phyloP scores from a whole-genome alignment of 2,888 invertebrate species.

The Nowickia ferox region DNA sequence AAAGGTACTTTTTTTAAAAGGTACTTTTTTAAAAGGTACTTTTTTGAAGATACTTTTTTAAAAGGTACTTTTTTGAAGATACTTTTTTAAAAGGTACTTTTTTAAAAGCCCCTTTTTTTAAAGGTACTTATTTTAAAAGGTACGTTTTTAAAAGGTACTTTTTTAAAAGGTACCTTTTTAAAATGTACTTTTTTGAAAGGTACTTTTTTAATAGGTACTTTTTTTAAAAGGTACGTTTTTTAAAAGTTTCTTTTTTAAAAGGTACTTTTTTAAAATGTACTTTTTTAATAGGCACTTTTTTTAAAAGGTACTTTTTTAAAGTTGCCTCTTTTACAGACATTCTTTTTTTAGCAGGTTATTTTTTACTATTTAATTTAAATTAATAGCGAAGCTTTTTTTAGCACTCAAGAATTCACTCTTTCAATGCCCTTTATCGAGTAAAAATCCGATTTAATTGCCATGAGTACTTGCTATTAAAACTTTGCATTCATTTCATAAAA shows the following conservation, averaged over 20 bases:
- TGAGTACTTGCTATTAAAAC: conserved; percentile 20
- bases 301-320: conserved; percentile 4
- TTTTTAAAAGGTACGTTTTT: not conserved
- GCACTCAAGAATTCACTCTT: not conserved
- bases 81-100: not conserved
- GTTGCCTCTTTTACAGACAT: not conserved
- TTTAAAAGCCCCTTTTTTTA: not conserved
- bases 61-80: not conserved
- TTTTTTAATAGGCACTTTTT: not conserved
- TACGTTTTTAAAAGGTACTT: not conserved
- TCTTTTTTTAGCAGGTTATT: not conserved
- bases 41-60: not conserved
- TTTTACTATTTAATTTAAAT: not conserved
- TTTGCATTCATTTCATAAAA: conserved; percentile 6
- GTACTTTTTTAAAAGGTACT: not conserved
- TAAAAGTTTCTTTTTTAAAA: not conserved
- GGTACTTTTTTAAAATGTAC: not conserved
- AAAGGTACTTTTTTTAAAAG: not conserved
- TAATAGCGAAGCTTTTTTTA: not conserved
- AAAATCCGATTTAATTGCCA: conserved; percentile 31
- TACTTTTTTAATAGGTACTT: not conserved
- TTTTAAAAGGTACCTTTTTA: conserved; percentile 1
- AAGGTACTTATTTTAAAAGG: conserved; percentile 1
- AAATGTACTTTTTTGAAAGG: not conserved
- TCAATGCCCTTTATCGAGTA: not conserved